These are phyloP conservation scores for Euplagia quadripunctaria DNA, from an alignment of 2,888 invertebrate species.

Conservation along the genomic window DNA sequence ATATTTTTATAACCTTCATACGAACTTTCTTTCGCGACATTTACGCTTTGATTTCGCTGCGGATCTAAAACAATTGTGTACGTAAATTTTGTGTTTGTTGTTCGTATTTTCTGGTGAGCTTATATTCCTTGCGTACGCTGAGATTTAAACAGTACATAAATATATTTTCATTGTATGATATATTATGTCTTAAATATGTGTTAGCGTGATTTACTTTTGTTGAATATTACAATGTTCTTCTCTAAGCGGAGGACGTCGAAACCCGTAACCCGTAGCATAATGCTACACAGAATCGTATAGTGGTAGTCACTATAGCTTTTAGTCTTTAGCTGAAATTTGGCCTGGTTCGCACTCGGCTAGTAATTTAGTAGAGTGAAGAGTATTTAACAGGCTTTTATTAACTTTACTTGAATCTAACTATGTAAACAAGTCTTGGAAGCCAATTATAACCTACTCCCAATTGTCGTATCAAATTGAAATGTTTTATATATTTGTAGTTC, in stretches of 20 bases:
- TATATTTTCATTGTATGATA: not conserved
- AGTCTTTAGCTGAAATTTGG: not conserved
- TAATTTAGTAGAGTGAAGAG: no score
- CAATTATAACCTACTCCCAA: no score
- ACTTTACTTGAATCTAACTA: no score
- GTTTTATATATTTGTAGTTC: no score
- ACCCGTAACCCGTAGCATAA: not conserved
- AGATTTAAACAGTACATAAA: constrained; percentile 4
- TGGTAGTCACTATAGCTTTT: not conserved
- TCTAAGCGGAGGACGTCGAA: not conserved
- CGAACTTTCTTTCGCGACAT: constrained; percentile 67
- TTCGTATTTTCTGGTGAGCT: constrained; percentile 16
- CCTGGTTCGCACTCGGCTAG: not conserved
- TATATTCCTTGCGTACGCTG: not conserved
- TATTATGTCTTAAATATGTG: constrained; percentile 7
- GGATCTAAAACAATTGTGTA: constrained; percentile 42
- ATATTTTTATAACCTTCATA: constrained; percentile 83
- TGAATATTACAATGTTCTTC: constrained; percentile 4
- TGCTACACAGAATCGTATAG: not conserved
- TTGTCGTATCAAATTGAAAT: no score
- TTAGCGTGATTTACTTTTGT: constrained; percentile 9
- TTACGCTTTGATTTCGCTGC: constrained; percentile 63
- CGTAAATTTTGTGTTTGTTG: constrained; percentile 24
- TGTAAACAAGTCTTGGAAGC: no score
- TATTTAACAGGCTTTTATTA: no score